These are phyloP conservation scores for Gallinago paraguaiae DNA, from an alignment of 2,113 vertebrate species.

Conservation along the genomic window DNA sequence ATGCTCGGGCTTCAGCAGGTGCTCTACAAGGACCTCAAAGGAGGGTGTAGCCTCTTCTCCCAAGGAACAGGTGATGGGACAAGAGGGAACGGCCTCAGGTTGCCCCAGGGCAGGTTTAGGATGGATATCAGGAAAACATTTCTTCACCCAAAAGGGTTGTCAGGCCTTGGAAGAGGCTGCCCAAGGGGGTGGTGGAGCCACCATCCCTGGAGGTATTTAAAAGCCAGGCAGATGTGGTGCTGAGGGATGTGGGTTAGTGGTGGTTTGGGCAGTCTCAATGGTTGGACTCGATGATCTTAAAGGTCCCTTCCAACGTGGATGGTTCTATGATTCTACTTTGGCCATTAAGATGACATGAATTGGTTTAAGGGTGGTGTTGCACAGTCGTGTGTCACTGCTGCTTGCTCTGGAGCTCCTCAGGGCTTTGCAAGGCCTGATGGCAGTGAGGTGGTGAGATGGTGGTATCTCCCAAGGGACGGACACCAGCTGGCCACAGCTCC, in stretches of 20 bases:
- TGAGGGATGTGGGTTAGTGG: not conserved
- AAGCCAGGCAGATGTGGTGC: not conserved
- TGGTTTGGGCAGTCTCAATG: no score
- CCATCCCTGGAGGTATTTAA: not conserved
- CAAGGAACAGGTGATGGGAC: not conserved
- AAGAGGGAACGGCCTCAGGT: not conserved
- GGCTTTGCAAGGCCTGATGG: not conserved
- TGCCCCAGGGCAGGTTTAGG: not conserved
- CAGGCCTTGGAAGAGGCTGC: not conserved
- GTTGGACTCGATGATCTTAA: not conserved
- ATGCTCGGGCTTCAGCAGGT: not conserved
- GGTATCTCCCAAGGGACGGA: fast-evolving
- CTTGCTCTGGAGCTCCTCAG: not conserved
- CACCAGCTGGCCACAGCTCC: not conserved
- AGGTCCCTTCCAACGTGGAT: not conserved
- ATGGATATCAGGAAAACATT: not conserved
- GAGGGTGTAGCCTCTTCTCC: not conserved
- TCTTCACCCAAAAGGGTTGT: not conserved
- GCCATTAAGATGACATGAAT: fast-evolving
- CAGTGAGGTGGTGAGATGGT: not conserved
- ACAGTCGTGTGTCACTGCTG: fast-evolving
- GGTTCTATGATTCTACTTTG: not conserved
- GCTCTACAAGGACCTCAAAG: not conserved
- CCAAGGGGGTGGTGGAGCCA: not conserved
- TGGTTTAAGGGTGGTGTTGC: not conserved